Conservation (phyloP, 2,113 vertebrate genomes). For the Pseudorasbora parva region DNA sequence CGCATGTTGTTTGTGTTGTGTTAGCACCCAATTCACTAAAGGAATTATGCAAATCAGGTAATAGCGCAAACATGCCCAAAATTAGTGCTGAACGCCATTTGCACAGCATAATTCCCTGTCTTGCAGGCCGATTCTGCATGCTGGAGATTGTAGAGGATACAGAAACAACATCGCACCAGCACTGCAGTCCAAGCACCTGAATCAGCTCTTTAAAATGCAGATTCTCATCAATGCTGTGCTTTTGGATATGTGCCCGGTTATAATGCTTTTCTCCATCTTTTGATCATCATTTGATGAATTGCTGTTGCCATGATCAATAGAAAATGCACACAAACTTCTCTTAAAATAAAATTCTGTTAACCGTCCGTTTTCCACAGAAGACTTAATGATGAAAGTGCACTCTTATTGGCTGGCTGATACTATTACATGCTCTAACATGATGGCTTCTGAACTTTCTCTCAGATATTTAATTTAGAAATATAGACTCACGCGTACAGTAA, state of each 20-base stretch:
- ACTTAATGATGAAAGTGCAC: background rate
- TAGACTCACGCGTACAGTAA: background rate
- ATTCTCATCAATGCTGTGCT: background rate
- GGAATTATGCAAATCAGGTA: conserved; percentile 25
- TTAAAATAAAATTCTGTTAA: background rate
- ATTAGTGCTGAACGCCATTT: conserved; percentile 16
- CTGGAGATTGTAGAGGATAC: background rate
- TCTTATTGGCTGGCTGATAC: conserved; percentile 12
- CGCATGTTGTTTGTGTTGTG: background rate
- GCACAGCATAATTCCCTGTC: background rate
- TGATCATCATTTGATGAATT: background rate
- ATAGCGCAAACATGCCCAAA: background rate
- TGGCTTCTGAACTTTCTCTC: background rate
- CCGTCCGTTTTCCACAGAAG: background rate
- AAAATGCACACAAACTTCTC: background rate
- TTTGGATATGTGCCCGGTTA: background rate
- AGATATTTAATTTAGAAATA: background rate
- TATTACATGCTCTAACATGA: background rate
- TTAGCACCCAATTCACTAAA: conserved; percentile 15
- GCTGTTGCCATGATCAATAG: conserved; percentile 8
- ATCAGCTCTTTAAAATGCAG: conserved; percentile 21
- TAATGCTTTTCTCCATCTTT: background rate
- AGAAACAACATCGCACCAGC: background rate
- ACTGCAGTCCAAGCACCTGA: background rate
- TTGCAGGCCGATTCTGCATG: background rate